Evolutionary conservation across 2,797 vertebrate species (phyloP).

Genomic region (Hirundo rustica): DNA sequence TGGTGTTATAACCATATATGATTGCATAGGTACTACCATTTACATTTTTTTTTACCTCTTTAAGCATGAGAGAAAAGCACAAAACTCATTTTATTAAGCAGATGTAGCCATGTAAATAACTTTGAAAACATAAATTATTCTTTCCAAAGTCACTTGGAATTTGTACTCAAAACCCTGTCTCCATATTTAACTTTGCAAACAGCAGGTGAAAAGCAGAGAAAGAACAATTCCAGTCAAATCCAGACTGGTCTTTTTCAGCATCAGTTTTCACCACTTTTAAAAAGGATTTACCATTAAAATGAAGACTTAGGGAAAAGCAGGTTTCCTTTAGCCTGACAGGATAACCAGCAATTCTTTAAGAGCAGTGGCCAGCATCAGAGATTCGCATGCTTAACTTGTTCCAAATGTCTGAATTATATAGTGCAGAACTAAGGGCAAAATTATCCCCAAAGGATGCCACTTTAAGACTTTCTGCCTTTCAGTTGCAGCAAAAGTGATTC

Average conservation of each 20-base stretch:
- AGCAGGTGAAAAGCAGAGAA: not conserved
- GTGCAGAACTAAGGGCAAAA: constrained; percentile 37
- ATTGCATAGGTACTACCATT: not conserved
- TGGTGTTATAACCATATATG: not conserved
- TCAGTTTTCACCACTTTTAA: not conserved
- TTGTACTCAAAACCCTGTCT: not conserved
- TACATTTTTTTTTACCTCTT: not conserved
- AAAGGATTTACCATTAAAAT: not conserved
- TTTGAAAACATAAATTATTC: not conserved
- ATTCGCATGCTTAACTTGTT: not conserved
- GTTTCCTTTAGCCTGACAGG: not conserved
- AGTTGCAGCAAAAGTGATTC: constrained; percentile 43
- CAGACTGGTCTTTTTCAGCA: not conserved
- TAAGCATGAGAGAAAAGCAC: not conserved
- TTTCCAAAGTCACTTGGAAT: not conserved
- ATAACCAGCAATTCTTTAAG: not conserved
- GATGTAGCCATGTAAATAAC: not conserved
- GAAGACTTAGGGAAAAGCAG: not conserved
- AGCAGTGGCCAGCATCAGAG: not conserved
- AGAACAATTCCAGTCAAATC: not conserved
- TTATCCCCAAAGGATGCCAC: not conserved
- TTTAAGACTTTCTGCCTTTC: not conserved
- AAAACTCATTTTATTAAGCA: not conserved
- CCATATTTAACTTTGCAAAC: not conserved
- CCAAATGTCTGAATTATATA: constrained; percentile 1